These are phyloP conservation scores for Pseudocheirus occidentalis DNA, from an alignment of 2,797 vertebrate species.

Conservation along the genomic window DNA sequence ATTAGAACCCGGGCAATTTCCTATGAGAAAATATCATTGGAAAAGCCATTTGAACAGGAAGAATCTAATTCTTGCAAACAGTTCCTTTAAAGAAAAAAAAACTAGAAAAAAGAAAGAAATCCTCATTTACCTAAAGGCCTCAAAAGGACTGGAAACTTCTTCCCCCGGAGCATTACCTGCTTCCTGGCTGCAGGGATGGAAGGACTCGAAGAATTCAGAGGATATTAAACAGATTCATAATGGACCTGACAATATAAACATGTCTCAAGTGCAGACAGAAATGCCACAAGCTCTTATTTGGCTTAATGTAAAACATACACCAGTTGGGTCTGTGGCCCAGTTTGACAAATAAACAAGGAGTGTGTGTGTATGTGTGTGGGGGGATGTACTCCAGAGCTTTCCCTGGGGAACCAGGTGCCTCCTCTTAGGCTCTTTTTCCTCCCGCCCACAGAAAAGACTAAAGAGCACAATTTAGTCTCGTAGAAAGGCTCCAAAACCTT, in stretches of 20 bases:
- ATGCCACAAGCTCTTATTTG: conserved; percentile 62
- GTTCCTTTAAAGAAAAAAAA: conserved; percentile 41
- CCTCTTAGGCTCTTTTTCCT: conserved; percentile 55
- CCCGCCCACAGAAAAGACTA: conserved; percentile 55
- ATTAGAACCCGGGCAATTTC: conserved; percentile 18
- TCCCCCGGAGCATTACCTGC: conserved; percentile 67
- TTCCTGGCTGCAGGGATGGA: conserved; percentile 79
- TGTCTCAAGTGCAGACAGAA: conserved; percentile 78
- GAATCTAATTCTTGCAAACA: conserved; percentile 68
- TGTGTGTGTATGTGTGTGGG: neutral
- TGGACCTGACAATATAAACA: conserved; percentile 79
- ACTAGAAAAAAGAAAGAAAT: neutral
- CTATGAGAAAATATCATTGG: conserved; percentile 48
- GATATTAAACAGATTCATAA: conserved; percentile 81
- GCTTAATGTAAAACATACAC: conserved; percentile 75
- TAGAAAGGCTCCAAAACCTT: conserved; percentile 60
- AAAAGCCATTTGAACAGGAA: conserved; percentile 74
- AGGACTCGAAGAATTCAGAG: conserved; percentile 69
- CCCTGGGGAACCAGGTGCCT: conserved; percentile 62
- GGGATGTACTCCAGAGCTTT: conserved; percentile 59
- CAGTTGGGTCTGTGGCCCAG: conserved; percentile 72
- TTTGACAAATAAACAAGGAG: conserved; percentile 79
- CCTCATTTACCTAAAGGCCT: conserved; percentile 72
- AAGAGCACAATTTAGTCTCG: conserved; percentile 58
- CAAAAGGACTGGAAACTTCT: conserved; percentile 73